phyloP scores from a whole-genome alignment of 1,140 invertebrate genomes.

The Whitmania pigra region DNA sequence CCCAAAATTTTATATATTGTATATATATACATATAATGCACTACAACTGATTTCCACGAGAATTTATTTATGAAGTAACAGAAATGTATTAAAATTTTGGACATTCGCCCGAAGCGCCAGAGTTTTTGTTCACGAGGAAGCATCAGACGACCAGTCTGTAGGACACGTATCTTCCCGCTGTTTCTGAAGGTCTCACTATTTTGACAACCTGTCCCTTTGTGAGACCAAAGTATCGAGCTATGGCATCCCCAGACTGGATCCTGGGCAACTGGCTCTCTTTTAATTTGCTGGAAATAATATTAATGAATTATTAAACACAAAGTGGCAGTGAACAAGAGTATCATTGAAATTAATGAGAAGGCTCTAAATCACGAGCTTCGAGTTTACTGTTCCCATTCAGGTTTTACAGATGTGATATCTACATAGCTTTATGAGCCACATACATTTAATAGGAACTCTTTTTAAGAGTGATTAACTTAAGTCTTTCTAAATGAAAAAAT shows the following conservation, averaged over 20 bases:
- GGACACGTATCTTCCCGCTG: constrained; percentile 93
- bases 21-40: too few relatives aligned
- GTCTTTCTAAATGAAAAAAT: constrained; percentile 7
- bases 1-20: too few relatives aligned
- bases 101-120: too few relatives aligned
- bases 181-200: constrained; percentile 92
- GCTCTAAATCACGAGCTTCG: too few relatives aligned
- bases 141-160: constrained; percentile 79
- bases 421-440: too few relatives aligned
- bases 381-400: too few relatives aligned
- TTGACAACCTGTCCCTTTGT: constrained; percentile 96
- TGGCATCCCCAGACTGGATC: constrained; percentile 95
- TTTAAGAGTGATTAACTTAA: too few relatives aligned
- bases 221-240: constrained; percentile 90
- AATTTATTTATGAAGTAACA: too few relatives aligned
- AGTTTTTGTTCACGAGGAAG: neutral
- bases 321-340: constrained; percentile 6
- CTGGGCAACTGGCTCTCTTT: constrained; percentile 98
- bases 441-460: too few relatives aligned
- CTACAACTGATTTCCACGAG: too few relatives aligned
- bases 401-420: too few relatives aligned
- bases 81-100: too few relatives aligned
- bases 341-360: neutral
- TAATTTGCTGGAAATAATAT: constrained; percentile 56
- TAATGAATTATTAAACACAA: constrained; percentile 18